A percentile compares a stretch with the other conserved stretches of the same genome.
Conservation (phyloP, 2,797 vertebrate genomes). For the Coracias cyanogaster region DNA sequence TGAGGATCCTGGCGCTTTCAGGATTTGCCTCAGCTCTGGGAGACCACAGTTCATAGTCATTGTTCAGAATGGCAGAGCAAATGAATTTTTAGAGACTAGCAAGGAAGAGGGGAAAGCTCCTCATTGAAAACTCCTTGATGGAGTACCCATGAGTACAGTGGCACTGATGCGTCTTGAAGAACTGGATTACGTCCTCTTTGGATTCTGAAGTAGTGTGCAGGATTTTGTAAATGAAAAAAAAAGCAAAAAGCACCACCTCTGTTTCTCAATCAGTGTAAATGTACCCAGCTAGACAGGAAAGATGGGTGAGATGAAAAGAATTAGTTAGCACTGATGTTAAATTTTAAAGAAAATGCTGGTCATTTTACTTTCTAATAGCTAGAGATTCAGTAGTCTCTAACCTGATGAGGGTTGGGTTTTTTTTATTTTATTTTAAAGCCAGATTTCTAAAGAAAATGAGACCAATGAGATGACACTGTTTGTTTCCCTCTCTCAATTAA, state of each 20-base stretch:
- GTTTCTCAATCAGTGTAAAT: neutral
- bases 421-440: neutral
- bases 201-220: neutral
- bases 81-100: neutral
- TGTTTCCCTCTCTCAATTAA: neutral
- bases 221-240: too few relatives aligned
- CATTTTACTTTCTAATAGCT: constrained; percentile 1
- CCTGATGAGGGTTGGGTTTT: neutral
- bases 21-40: neutral
- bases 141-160: neutral
- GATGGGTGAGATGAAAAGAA: neutral
- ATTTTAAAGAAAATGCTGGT: neutral
- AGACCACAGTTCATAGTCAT: neutral
- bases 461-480: neutral
- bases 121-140: neutral
- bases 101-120: neutral
- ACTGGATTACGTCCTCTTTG: neutral
- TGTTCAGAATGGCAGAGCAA: neutral
- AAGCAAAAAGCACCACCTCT: neutral
- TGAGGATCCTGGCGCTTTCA: neutral
- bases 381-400: neutral
- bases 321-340: neutral
- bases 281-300: neutral
- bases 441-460: neutral
- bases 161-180: neutral